Evolutionary conservation across 2,888 invertebrate species (phyloP).

Genomic region (Portevinia maculata): DNA sequence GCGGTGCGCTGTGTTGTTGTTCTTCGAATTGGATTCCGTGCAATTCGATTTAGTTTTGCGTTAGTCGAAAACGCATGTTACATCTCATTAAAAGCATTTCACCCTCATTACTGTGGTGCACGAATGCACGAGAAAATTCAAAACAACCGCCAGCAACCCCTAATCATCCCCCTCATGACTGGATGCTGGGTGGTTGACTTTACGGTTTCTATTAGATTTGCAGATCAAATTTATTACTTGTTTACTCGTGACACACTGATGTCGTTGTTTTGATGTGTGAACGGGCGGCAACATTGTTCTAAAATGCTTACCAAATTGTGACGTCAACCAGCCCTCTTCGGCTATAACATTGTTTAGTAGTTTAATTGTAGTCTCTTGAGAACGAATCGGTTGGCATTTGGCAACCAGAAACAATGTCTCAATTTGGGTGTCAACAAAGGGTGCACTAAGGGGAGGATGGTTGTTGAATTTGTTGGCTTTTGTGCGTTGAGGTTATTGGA

Average conservation of each 20-base stretch:
- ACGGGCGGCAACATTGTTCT: conserved; percentile 39
- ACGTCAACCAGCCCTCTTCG: not conserved
- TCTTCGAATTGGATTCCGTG: conserved; percentile 6
- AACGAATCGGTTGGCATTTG: conserved; percentile 30
- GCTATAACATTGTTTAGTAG: conserved; percentile 37
- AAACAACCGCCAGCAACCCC: conserved; percentile 6
- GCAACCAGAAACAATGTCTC: conserved; percentile 59
- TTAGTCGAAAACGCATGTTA: conserved; percentile 57
- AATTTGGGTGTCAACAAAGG: conserved; percentile 66
- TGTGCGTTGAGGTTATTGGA: conserved; percentile 16
- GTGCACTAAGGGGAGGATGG: conserved; percentile 9
- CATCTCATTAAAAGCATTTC: conserved; percentile 62
- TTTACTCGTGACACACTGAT: conserved; percentile 65
- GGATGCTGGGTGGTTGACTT: conserved; percentile 38
- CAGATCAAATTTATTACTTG: conserved; percentile 72
- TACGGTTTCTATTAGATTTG: conserved; percentile 56
- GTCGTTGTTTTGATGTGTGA: conserved; percentile 29
- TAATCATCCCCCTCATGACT: conserved; percentile 23
- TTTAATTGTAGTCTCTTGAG: conserved; percentile 64
- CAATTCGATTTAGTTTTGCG: conserved; percentile 59
- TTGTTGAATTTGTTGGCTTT: conserved; percentile 35
- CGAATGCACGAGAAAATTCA: not conserved
- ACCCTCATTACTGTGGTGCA: conserved; percentile 51
- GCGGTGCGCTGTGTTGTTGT: conserved; percentile 25
- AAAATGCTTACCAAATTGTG: conserved; percentile 12